These are phyloP conservation scores for Hemibagrus guttatus DNA, from an alignment of 2,797 vertebrate genomes.

Conservation along the genomic window DNA sequence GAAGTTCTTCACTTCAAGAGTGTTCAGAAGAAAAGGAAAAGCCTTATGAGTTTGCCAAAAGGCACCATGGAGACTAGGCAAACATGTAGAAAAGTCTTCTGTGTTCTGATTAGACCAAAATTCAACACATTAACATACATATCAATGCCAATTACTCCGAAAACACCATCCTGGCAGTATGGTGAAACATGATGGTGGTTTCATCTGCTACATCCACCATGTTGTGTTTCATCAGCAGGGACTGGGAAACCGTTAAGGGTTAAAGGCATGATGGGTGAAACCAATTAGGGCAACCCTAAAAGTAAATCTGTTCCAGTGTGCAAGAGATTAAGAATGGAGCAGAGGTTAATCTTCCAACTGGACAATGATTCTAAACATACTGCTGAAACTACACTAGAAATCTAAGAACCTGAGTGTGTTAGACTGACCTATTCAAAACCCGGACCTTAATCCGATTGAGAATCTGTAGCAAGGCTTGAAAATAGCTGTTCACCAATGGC, in stretches of 20 bases:
- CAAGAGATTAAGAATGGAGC: conserved; percentile 8
- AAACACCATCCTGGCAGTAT: not conserved
- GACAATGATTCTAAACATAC: not conserved
- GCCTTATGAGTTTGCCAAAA: not conserved
- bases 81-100: not conserved
- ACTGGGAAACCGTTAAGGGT: not conserved
- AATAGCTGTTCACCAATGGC: not conserved
- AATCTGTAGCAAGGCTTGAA: not conserved
- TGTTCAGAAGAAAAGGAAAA: not conserved
- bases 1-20: not conserved
- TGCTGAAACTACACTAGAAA: not conserved
- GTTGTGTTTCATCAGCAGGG: not conserved
- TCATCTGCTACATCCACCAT: not conserved
- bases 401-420: not conserved
- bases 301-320: conserved; percentile 15
- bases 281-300: conserved; percentile 8
- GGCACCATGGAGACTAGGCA: not conserved
- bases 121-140: not conserved
- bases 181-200: not conserved
- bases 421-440: not conserved
- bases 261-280: not conserved
- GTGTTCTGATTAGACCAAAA: not conserved
- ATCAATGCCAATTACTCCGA: not conserved
- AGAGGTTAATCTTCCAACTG: conserved; percentile 9
- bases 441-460: not conserved